Percentiles rank a stretch among this genome's conserved stretches.
Evolutionary conservation across 2,113 vertebrate species (phyloP).

Genomic region (Arizona elegans): DNA sequence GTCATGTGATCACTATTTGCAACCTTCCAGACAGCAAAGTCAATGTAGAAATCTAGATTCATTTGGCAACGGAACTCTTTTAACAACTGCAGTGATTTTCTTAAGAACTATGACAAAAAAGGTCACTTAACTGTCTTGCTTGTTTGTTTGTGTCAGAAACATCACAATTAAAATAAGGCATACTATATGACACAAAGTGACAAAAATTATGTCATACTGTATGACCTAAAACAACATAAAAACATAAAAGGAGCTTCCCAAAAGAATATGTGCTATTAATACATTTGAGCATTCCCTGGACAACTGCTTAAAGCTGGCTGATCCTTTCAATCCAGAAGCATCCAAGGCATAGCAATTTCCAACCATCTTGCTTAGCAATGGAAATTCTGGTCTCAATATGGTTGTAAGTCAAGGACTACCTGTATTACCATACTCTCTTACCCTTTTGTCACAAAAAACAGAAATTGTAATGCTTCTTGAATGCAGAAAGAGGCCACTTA

Average conservation of each 20-base stretch:
- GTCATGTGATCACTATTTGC: not conserved
- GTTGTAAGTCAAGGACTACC: not conserved
- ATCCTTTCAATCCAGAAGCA: too few species aligned
- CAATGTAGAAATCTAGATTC: not conserved
- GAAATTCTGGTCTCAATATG: too few species aligned
- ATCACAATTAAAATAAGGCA: not conserved
- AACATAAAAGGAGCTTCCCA: too few species aligned
- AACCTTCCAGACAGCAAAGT: not conserved
- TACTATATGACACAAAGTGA: not conserved
- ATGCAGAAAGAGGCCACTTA: constrained; percentile 36
- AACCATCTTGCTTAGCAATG: too few species aligned
- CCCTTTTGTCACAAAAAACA: not conserved
- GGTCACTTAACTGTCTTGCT: not conserved
- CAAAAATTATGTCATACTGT: not conserved
- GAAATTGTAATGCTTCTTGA: not conserved
- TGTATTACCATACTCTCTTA: not conserved
- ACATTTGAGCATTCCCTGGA: too few species aligned
- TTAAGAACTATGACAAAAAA: not conserved
- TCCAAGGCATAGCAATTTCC: too few species aligned
- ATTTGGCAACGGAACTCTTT: not conserved
- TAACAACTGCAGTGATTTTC: not conserved
- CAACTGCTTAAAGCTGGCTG: too few species aligned
- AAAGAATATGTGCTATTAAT: too few species aligned
- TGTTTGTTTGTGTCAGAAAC: not conserved
- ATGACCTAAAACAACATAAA: too few species aligned